Evolutionary conservation across 2,888 invertebrate genomes (phyloP).

Genomic region (Mythimna ferrago): DNA sequence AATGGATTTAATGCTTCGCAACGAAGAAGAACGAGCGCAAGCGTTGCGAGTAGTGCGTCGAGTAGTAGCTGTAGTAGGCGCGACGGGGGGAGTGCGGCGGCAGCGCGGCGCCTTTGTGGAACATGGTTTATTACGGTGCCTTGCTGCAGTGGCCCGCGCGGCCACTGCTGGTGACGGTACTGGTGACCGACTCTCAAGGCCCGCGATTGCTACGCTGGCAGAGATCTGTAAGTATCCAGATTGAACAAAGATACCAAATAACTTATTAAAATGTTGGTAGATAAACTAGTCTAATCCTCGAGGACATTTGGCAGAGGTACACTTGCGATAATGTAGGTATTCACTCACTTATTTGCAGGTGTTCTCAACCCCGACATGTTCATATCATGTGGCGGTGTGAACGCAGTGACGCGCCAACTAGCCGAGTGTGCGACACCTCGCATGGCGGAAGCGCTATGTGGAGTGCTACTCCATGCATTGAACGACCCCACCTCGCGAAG

Average conservation of each 20-base stretch:
- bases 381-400: conserved; percentile 95
- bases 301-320: background rate
- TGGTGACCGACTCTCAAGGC: conserved; percentile 95
- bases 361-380: conserved; percentile 95
- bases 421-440: conserved; percentile 96
- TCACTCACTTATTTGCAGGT: conserved; percentile 84
- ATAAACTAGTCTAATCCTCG: background rate
- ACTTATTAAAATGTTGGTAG: too few relatives aligned
- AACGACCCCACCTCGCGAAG: conserved; percentile 95
- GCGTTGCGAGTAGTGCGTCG: conserved; percentile 95
- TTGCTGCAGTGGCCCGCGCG: conserved; percentile 94
- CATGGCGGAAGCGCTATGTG: conserved; percentile 97
- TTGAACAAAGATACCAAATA: too few relatives aligned
- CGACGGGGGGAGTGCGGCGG: conserved; percentile 92
- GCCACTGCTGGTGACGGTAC: conserved; percentile 93
- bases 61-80: conserved; percentile 83
- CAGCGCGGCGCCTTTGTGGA: conserved; percentile 93
- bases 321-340: background rate
- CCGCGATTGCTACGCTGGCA: conserved; percentile 96
- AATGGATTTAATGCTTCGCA: conserved; percentile 96
- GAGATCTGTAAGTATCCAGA: conserved; percentile 93
- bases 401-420: conserved; percentile 95
- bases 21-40: conserved; percentile 98
- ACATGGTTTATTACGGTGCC: conserved; percentile 94
- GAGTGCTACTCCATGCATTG: conserved; percentile 95